Evolutionary conservation across 2,113 vertebrate species (phyloP), one percentile per base, ranked within the genome.

Genomic region (Rhinichthys klamathensis): DNA sequence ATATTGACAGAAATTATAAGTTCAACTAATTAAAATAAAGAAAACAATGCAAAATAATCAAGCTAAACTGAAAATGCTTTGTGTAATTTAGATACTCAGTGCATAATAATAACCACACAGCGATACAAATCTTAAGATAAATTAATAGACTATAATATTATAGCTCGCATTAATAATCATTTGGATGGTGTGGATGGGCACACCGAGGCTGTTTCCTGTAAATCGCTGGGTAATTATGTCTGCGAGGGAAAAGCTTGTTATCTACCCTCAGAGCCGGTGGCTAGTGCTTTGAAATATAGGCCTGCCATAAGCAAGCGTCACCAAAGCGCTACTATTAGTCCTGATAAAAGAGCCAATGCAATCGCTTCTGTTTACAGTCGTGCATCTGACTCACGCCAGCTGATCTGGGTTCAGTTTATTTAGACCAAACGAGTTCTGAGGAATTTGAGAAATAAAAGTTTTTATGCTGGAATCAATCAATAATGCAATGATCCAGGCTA

Each of bases 191-290:
- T 85, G 75, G 82, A 86, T 78, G 85, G 84, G 82, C 67, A 84
- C 35, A 89, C 83, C 67, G 30, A 90, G 85, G 90, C 88, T 89
- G 89, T 91, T 93, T 92, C 85, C 88, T 87, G 90, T 90, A 93
- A 94, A 93, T 90, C 88, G 89, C 92, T 92, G 90, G 90, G 90
- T 95, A 94, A 95, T 95, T 94, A 92, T 93, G 91, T 93, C 93
- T 92, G 91, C 83, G 27, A 92, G 92, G 91, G 89, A 90, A 89
- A 91, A 91, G 78, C 87, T 92, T 87, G 91, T 94, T 95, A 95
- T 95, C 94, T 91, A 35, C 91, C 25, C 54, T 88, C 91, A 92
- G 54, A 89, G 92, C 94, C 90, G 89, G 89, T 85, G 91, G 93
- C 94, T 54, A 90, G 89, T 79, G 83, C 94, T 95, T 94, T 95